phyloP scores from a whole-genome alignment of 2,797 vertebrate genomes.

The Poecilia wingei region DNA sequence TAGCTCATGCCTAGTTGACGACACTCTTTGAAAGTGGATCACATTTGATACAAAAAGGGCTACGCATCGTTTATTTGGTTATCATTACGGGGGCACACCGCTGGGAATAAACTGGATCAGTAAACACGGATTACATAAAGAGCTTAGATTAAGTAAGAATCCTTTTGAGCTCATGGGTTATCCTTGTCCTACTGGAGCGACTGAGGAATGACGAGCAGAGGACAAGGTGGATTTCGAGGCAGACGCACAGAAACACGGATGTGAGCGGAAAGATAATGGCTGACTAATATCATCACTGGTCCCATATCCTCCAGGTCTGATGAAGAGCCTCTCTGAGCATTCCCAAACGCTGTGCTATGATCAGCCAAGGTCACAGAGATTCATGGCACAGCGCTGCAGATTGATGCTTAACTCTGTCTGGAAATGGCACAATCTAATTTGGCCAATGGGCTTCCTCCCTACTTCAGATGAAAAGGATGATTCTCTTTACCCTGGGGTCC shows the following conservation, averaged over 20 bases:
- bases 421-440: conserved; percentile 75
- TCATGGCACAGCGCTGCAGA: conserved; percentile 59
- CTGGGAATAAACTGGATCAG: conserved; percentile 37
- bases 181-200: conserved; percentile 21
- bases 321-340: conserved; percentile 71
- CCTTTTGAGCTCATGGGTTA: conserved; percentile 30
- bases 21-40: conserved; percentile 15
- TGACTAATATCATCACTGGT: conserved; percentile 72
- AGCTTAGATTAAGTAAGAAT: conserved; percentile 61
- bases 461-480: conserved; percentile 70
- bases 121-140: conserved; percentile 49
- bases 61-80: conserved; percentile 33
- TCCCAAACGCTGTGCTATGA: conserved; percentile 59
- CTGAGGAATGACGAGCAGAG: conserved; percentile 19
- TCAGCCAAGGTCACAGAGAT: conserved; percentile 77
- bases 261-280: conserved; percentile 66
- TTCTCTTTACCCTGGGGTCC: conserved; percentile 51
- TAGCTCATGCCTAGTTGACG: conserved; percentile 24
- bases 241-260: conserved; percentile 38
- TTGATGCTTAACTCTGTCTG: conserved; percentile 75
- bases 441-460: conserved; percentile 68
- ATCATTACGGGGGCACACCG: conserved; percentile 23
- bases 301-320: conserved; percentile 67
- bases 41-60: conserved; percentile 9
- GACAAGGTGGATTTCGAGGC: conserved; percentile 29